Evolutionary conservation across 2,797 vertebrate genomes (phyloP).

Genomic region (Siniperca obscura): DNA sequence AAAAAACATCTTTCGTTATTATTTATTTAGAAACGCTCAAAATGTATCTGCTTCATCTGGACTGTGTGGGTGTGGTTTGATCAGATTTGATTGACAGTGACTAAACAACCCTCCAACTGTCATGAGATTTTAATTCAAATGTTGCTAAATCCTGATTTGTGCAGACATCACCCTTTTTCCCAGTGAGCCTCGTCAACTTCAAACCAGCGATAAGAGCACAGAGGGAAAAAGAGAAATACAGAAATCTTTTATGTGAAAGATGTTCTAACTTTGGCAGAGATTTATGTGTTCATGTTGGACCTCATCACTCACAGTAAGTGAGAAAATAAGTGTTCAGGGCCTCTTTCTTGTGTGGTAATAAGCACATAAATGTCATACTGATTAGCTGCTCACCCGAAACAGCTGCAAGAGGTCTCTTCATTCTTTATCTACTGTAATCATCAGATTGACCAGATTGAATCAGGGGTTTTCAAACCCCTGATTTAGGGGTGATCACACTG

Average conservation of each 20-base stretch:
- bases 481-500: too few species aligned
- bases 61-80: neutral
- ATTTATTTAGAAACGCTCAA: neutral
- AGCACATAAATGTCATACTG: too few species aligned
- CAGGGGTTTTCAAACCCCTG: too few species aligned
- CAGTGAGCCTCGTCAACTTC: neutral
- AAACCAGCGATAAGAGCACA: neutral
- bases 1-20: neutral
- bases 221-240: neutral
- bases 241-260: neutral
- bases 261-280: too few species aligned
- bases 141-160: neutral
- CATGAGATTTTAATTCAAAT: neutral
- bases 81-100: neutral
- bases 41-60: neutral
- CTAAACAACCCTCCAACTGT: neutral
- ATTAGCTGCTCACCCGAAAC: neutral
- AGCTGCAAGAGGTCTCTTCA: neutral
- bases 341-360: too few species aligned
- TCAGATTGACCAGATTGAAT: neutral
- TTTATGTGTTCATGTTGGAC: neutral
- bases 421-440: neutral
- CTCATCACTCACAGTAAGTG: neutral
- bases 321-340: neutral
- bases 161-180: neutral